Evolutionary conservation across 2,797 vertebrate species (phyloP).

Genomic region (Sebastes aleutianus): DNA sequence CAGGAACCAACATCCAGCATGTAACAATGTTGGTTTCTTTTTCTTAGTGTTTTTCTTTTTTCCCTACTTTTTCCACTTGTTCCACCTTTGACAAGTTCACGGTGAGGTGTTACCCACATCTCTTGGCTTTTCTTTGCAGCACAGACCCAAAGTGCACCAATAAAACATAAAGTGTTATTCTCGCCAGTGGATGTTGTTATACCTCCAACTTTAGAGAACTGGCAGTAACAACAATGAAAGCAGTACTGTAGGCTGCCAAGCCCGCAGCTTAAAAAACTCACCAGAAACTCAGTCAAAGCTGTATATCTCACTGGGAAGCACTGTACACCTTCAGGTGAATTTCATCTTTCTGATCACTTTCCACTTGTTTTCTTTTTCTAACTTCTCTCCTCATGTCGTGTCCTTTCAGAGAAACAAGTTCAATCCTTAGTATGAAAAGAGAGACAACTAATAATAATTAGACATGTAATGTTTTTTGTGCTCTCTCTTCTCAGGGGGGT

Average conservation of each 20-base stretch:
- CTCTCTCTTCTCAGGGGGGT: not conserved
- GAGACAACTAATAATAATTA: not conserved
- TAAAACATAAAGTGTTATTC: conserved; percentile 59
- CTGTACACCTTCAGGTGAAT: conserved; percentile 49
- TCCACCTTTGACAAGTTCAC: conserved; percentile 46
- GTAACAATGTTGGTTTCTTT: not conserved
- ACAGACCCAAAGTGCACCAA: conserved; percentile 46
- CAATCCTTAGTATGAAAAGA: not conserved
- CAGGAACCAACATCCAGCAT: not conserved
- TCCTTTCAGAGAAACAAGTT: conserved; percentile 1
- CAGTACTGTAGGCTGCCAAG: conserved; percentile 54
- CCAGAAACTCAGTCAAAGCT: conserved; percentile 39
- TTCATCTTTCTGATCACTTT: conserved; percentile 51
- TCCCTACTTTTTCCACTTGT: not conserved
- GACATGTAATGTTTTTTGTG: not conserved
- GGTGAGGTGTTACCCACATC: conserved; percentile 27
- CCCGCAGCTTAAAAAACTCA: conserved; percentile 44
- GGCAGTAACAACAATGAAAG: conserved; percentile 65
- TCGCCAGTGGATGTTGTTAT: conserved; percentile 63
- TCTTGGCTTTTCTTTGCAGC: conserved; percentile 31
- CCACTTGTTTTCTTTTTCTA: conserved; percentile 21
- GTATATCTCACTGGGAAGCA: conserved; percentile 34
- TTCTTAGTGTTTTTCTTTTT: not conserved
- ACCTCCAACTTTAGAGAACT: conserved; percentile 61
- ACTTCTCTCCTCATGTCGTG: not conserved